These are phyloP conservation scores for Chauna torquata DNA, from an alignment of 2,113 vertebrate genomes.

Conservation along the genomic window DNA sequence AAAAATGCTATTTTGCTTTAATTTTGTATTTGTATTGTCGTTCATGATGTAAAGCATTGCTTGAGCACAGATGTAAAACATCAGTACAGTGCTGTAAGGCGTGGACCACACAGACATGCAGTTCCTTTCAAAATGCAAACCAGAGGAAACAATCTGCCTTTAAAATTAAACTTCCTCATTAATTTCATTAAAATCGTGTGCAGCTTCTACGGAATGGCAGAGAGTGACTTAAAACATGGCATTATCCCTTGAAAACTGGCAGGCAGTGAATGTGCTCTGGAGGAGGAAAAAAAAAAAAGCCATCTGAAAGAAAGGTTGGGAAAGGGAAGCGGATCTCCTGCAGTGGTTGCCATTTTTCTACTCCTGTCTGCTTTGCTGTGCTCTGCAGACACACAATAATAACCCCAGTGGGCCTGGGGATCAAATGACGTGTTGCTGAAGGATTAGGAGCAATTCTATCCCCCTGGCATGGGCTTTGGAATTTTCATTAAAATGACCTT, in stretches of 20 bases:
- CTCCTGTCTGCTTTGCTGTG: slow-evolving; percentile 47
- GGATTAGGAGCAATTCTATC: slow-evolving; percentile 92
- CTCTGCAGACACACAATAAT: slow-evolving; percentile 72
- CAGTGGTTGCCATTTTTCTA: slow-evolving; percentile 46
- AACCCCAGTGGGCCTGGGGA: slow-evolving; percentile 74
- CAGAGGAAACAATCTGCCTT: slow-evolving; percentile 20
- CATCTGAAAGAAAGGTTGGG: background rate
- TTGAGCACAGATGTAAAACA: slow-evolving; percentile 23
- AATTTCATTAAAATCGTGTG: background rate
- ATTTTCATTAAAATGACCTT: slow-evolving; percentile 96
- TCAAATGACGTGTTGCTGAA: slow-evolving; percentile 83
- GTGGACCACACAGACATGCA: slow-evolving; percentile 52
- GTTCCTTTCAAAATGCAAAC: slow-evolving; percentile 23
- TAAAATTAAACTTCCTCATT: slow-evolving; percentile 15
- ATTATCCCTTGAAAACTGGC: background rate
- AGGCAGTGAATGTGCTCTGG: background rate
- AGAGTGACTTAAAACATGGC: background rate
- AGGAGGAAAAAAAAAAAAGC: background rate
- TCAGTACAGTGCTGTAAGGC: background rate
- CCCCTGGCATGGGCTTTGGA: slow-evolving; percentile 85
- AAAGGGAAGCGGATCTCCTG: slow-evolving; percentile 34
- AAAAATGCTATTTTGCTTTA: slow-evolving; percentile 43
- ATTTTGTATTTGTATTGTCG: slow-evolving; percentile 50
- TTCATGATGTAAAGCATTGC: slow-evolving; percentile 1
- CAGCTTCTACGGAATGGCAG: background rate